phyloP scores from a whole-genome alignment of 2,888 invertebrate species.

The Troides oblongomaculatus region DNA sequence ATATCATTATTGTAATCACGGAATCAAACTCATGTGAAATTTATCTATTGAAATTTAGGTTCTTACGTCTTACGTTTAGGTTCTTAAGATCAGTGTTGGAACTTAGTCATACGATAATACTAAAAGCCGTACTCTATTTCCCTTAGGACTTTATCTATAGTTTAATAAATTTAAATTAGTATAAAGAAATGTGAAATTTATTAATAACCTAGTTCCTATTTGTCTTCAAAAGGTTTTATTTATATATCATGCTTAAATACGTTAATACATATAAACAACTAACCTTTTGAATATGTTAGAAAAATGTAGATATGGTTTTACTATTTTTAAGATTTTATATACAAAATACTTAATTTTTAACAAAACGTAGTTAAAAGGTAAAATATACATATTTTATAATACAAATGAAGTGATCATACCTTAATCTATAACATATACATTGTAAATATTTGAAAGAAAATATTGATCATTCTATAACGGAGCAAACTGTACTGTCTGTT shows the following conservation, averaged over 20 bases:
- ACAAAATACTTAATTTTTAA: background rate
- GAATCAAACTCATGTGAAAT: background rate
- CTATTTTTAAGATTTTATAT: background rate
- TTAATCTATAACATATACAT: background rate
- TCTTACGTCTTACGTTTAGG: no score
- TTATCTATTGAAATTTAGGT: constrained; percentile 9
- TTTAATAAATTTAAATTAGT: no score
- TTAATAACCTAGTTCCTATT: no score
- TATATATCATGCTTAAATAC: no score
- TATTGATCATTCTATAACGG: no score
- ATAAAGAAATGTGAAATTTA: no score
- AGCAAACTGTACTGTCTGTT: constrained; percentile 18
- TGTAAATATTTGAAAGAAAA: background rate
- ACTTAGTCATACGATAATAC: constrained; percentile 23
- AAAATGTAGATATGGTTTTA: no score
- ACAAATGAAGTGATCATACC: background rate
- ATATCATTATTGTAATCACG: background rate
- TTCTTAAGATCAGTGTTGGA: background rate
- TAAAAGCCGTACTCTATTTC: constrained; percentile 16
- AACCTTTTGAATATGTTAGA: no score
- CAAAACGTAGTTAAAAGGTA: no score
- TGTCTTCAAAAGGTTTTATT: no score
- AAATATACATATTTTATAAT: no score
- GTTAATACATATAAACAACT: no score
- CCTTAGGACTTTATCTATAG: constrained; percentile 11